Conservation (phyloP, 1,140 invertebrate species). For the Stegodyphus dumicola region DNA sequence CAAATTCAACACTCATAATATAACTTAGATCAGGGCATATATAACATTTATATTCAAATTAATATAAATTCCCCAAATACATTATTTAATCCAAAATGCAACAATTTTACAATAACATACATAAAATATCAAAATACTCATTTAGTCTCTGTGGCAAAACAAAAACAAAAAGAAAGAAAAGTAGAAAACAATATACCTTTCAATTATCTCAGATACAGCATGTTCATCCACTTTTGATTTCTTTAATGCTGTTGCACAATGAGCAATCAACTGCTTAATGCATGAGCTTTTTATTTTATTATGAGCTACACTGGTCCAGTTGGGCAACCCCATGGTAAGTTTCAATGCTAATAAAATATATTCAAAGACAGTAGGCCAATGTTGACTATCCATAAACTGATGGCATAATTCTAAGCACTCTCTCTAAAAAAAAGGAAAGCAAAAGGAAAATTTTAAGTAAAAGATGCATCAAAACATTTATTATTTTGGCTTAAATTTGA, state of each 20-base stretch:
- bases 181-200: background rate
- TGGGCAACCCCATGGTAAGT: background rate
- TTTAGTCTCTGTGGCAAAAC: too few species aligned
- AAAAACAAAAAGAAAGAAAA: too few species aligned
- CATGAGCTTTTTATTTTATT: constrained; percentile 1
- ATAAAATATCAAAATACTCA: too few species aligned
- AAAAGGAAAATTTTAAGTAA: too few species aligned
- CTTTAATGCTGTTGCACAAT: background rate
- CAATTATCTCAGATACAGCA: background rate
- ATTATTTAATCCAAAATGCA: too few species aligned
- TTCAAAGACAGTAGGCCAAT: constrained; percentile 10
- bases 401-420: background rate
- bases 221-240: background rate
- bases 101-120: too few species aligned
- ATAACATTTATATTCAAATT: too few species aligned
- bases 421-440: background rate
- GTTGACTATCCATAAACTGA: constrained; percentile 14
- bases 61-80: too few species aligned
- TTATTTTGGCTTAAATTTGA: too few species aligned
- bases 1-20: too few species aligned
- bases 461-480: too few species aligned
- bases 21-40: too few species aligned
- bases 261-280: background rate
- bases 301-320: background rate
- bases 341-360: constrained; percentile 8